Base-by-base conservation (phyloP, 2,113 vertebrate species). In the Pseudorhombus dupliciocellatus region DNA sequence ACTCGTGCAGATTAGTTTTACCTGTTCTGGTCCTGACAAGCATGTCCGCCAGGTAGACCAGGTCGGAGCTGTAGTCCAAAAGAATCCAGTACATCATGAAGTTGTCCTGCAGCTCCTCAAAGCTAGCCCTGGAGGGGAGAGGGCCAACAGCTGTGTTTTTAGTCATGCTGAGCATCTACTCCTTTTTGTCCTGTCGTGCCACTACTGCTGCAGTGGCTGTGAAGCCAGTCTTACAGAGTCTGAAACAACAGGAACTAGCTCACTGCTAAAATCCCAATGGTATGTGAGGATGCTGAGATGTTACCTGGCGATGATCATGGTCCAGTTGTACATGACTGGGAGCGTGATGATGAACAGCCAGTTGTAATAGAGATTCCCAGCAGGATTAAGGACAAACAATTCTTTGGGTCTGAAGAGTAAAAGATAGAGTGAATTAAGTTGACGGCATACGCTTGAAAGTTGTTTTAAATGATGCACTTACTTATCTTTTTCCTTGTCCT, bases 291-390 rank as follows among this genome's bases (percentile, higher is more conserved):
- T 34, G 31, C 34, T n/a, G 25, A 37, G 25, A 48, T 12, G 48
- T 90, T 72, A 99, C 98, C 98, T 96, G 75, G 96, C 97, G 50
- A 99, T 96, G 76, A 99, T 90, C 93, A 96, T 94, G 42, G 95
- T 98, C 97, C 97, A 98, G 88, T 99, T 99, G 92, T 99, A 99
- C 97, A 99, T 98, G 75, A 99, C 96, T 25, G 98, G 97, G 67
- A 98, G 31, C 42, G 96, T 94, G 85, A 99, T 98, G 80, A 98
- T 91, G 66, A 97, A 94, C 62, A 99, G 88, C 98, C 98, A 99
- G 77, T 97, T 94, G 89, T 99, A 98, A 84, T 99, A 99, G 2
- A 86, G 74, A 70, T 94, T 95, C 84, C 95, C 95, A 20, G 95
- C 92, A 51, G 98, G 98, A 81, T 99, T 97, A 66, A 99, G 94